These are phyloP conservation scores for Ascidia mentula DNA, from an alignment of 23 tunicate genomes.

Conservation along the genomic window DNA sequence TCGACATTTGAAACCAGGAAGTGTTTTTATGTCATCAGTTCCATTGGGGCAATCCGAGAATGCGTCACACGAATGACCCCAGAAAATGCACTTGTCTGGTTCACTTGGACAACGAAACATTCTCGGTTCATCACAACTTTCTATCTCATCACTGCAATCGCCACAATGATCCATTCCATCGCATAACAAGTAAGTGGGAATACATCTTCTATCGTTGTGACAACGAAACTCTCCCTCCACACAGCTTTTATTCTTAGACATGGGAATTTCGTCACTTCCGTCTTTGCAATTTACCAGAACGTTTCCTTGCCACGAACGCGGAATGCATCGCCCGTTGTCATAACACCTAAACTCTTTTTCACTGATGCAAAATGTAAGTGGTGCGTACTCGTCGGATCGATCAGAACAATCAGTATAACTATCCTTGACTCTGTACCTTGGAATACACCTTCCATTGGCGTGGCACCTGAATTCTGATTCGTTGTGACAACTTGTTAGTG, in stretches of 20 bases:
- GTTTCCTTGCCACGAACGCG: constrained; percentile 29
- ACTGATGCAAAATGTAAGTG: not conserved
- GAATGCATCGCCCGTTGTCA: constrained; percentile 40
- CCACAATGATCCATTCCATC: constrained; percentile 54
- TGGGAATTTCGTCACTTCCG: constrained; percentile 28
- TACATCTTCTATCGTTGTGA: constrained; percentile 18
- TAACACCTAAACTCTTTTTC: constrained; percentile 29
- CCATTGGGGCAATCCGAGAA: constrained; percentile 2
- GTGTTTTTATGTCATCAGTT: not conserved
- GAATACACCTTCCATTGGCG: not conserved
- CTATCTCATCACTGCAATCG: constrained; percentile 50
- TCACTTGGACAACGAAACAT: constrained; percentile 32
- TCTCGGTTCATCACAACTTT: constrained; percentile 9
- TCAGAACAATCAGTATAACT: not conserved
- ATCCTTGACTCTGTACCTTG: not conserved
- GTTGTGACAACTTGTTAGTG: not conserved
- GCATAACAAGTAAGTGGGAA: constrained; percentile 20
- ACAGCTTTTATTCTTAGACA: not conserved
- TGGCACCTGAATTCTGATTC: not conserved
- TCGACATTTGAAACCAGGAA: constrained; percentile 43
- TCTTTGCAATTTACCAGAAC: constrained; percentile 13
- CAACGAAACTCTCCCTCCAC: constrained; percentile 22
- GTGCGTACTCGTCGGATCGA: not conserved
- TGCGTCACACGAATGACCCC: constrained; percentile 22
- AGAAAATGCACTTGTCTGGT: constrained; percentile 6